A percentile compares a stretch with the other conserved stretches of the same genome.
Conservation (phyloP, 2,797 vertebrate genomes). For the Synaphobranchus kaupii region DNA sequence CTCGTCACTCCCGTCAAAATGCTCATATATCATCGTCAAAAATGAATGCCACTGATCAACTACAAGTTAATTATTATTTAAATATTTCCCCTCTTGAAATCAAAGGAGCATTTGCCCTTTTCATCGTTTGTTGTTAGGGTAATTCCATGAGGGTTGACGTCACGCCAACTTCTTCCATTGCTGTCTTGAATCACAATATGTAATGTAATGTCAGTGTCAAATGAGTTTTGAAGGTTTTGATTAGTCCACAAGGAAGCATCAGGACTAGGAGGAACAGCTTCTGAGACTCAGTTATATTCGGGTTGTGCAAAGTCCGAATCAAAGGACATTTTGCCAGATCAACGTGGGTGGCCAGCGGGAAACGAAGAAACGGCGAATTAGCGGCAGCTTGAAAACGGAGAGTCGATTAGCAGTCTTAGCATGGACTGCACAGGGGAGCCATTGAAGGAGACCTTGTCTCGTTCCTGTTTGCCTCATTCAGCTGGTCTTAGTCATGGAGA, state of each 20-base stretch:
- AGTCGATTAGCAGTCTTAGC: constrained; percentile 9
- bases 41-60: no score
- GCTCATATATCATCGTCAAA: no score
- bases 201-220: background rate
- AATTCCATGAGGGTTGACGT: background rate
- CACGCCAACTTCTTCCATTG: background rate
- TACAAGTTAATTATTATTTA: no score
- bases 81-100: no score
- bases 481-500: background rate
- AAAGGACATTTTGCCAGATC: background rate
- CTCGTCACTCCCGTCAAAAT: no score
- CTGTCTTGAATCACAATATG: background rate
- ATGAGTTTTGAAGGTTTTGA: background rate
- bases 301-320: background rate
- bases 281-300: background rate
- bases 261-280: background rate
- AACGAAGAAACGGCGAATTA: background rate
- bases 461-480: constrained; percentile 7
- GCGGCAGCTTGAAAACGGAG: background rate
- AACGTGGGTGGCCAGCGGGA: background rate
- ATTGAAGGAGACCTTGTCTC: constrained; percentile 5
- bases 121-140: background rate
- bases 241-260: background rate
- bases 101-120: no score
- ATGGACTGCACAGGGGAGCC: background rate